Conservation (phyloP, 2,797 vertebrate species). For the Novumbra hubbsi region DNA sequence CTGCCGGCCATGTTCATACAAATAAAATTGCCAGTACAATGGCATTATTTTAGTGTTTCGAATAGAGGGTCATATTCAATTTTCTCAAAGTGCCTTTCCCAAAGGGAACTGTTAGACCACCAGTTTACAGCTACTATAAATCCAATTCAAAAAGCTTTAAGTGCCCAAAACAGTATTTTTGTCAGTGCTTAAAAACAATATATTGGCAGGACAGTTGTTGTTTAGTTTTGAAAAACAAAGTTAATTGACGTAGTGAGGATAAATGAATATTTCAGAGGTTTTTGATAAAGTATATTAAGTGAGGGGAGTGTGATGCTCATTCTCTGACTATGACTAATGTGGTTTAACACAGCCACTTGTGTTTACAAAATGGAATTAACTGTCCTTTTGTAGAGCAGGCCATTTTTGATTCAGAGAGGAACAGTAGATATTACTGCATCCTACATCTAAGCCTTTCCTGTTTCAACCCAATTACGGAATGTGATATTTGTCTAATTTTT, state of each 20-base stretch:
- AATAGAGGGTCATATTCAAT: slow-evolving; percentile 14
- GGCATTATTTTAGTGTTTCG: slow-evolving; percentile 12
- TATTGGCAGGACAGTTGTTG: neutral
- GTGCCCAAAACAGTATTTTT: neutral
- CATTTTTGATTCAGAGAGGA: neutral
- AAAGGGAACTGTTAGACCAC: slow-evolving; percentile 43
- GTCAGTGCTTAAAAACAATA: neutral
- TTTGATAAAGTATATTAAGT: neutral
- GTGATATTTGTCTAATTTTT: slow-evolving; percentile 19
- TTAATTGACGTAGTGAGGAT: neutral
- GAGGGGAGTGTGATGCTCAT: neutral
- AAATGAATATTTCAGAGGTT: neutral
- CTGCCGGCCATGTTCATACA: slow-evolving; percentile 17
- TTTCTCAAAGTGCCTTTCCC: slow-evolving; percentile 47
- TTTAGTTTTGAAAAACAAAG: neutral
- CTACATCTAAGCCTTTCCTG: neutral
- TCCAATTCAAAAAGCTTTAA: neutral
- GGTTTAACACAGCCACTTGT: neutral
- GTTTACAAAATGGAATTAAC: neutral
- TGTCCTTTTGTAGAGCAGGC: neutral
- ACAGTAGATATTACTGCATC: neutral
- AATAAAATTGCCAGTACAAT: slow-evolving; percentile 29
- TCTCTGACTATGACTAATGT: neutral
- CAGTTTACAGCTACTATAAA: neutral
- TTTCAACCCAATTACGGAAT: slow-evolving; percentile 16